Evolutionary conservation across 1,140 invertebrate genomes (phyloP).

Genomic region (Cotesia typhae): DNA sequence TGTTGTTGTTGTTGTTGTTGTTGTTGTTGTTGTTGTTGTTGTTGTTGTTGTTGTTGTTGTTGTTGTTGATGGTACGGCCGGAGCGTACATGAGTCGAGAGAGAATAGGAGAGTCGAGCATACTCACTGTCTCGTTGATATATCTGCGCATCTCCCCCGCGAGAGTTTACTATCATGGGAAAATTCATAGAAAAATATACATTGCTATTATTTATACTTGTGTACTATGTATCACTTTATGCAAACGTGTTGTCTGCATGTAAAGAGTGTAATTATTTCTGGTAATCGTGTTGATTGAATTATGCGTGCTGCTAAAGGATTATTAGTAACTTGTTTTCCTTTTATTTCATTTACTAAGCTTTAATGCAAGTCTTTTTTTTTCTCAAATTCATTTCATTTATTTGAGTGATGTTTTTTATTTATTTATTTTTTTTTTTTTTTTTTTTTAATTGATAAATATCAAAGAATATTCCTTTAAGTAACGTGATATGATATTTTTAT

Average conservation of each 20-base stretch:
- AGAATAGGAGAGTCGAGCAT: no score
- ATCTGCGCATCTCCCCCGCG: slow-evolving; percentile 7
- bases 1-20: no score
- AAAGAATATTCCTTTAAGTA: neutral
- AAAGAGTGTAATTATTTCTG: slow-evolving; percentile 10
- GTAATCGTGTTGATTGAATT: slow-evolving; percentile 17
- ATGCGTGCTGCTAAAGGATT: neutral
- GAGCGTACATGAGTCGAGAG: no score
- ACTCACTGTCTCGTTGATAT: neutral
- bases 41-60: no score
- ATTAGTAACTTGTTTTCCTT: neutral
- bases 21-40: no score
- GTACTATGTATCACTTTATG: neutral
- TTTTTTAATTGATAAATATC: neutral
- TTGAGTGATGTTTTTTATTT: neutral
- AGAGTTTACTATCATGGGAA: slow-evolving; percentile 9
- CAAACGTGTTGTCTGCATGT: neutral
- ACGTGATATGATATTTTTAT: neutral
- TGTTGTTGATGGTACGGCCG: no score
- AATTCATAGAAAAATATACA: slow-evolving; percentile 6
- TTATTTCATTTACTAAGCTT: no score
- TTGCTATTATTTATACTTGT: slow-evolving; percentile 5
- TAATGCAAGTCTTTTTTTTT: neutral
- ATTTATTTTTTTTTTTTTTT: neutral
- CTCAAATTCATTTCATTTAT: neutral